A percentile compares a stretch with the other conserved stretches of the same genome.
Conservation (phyloP, 1,140 invertebrate species). For the Limonius californicus region DNA sequence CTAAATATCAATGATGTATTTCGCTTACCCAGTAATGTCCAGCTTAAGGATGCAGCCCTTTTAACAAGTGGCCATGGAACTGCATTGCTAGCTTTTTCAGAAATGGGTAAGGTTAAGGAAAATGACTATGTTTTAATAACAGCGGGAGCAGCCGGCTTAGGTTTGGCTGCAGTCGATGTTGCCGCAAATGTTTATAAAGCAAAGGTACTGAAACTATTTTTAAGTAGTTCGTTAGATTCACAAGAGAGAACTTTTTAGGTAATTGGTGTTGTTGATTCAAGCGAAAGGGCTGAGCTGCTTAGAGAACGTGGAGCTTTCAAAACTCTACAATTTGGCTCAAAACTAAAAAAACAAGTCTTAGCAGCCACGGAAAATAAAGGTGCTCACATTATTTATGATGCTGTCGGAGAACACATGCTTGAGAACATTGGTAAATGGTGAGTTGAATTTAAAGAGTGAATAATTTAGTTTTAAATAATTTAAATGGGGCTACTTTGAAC, state of each 20-base stretch:
- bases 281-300: conserved; percentile 52
- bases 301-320: conserved; percentile 54
- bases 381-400: too few relatives aligned
- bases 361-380: conserved; percentile 33
- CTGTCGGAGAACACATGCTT: too few relatives aligned
- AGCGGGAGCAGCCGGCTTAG: conserved; percentile 54
- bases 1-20: conserved; percentile 50
- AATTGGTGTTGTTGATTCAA: conserved; percentile 53
- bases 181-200: conserved; percentile 55
- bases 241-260: too few relatives aligned
- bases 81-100: conserved; percentile 52
- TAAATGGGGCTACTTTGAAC: too few relatives aligned
- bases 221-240: too few relatives aligned
- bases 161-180: conserved; percentile 57
- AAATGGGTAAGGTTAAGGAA: conserved; percentile 49
- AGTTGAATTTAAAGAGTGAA: too few relatives aligned
- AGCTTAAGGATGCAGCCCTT: conserved; percentile 50
- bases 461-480: too few relatives aligned
- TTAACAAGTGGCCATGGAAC: conserved; percentile 53
- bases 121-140: conserved; percentile 52
- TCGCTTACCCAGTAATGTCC: conserved; percentile 49
- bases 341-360: conserved; percentile 50
- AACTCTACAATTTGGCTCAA: conserved; percentile 50
- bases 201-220: conserved; percentile 46
- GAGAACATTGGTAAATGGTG: too few relatives aligned